Percentiles rank a stretch among this genome's conserved stretches.
These are phyloP conservation scores for Polietes domitor DNA, from an alignment of 2,888 invertebrate species.

Conservation along the genomic window DNA sequence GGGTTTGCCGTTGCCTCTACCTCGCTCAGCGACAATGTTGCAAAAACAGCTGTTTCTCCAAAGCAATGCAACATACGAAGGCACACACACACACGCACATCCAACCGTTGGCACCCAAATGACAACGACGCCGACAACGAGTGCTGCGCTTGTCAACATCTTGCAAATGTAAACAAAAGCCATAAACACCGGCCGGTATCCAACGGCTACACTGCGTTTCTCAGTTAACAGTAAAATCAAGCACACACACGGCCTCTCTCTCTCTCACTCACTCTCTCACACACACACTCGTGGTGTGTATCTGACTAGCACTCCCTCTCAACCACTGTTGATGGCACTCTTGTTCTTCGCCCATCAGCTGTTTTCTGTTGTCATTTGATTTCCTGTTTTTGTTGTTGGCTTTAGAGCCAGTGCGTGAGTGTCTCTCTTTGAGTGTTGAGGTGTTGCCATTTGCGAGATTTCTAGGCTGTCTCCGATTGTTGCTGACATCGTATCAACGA, in stretches of 20 bases:
- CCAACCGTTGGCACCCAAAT: too few species aligned
- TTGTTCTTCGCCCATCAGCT: conserved; percentile 49
- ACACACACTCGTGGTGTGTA: not conserved
- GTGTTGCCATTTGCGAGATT: conserved; percentile 36
- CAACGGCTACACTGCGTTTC: conserved; percentile 27
- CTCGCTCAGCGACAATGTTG: conserved; percentile 72
- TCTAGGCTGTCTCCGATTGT: not conserved
- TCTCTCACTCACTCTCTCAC: conserved; percentile 56
- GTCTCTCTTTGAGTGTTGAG: not conserved
- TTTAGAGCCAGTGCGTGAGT: not conserved
- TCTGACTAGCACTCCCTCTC: not conserved
- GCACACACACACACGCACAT: conserved; percentile 21
- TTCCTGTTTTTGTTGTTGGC: conserved; percentile 47
- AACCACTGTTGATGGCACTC: not conserved
- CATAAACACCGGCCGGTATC: conserved; percentile 75
- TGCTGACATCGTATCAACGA: not conserved
- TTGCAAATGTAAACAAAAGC: conserved; percentile 54
- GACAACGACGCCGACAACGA: not conserved
- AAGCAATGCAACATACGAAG: conserved; percentile 27
- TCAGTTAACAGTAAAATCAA: conserved; percentile 51
- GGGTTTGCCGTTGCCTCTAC: conserved; percentile 21
- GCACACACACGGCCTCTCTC: conserved; percentile 43
- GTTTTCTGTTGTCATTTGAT: conserved; percentile 60
- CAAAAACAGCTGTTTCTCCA: conserved; percentile 75
- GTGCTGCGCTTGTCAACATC: conserved; percentile 52